These are phyloP conservation scores for Tachysurus vachellii DNA, from an alignment of 2,113 vertebrate species.

Conservation along the genomic window DNA sequence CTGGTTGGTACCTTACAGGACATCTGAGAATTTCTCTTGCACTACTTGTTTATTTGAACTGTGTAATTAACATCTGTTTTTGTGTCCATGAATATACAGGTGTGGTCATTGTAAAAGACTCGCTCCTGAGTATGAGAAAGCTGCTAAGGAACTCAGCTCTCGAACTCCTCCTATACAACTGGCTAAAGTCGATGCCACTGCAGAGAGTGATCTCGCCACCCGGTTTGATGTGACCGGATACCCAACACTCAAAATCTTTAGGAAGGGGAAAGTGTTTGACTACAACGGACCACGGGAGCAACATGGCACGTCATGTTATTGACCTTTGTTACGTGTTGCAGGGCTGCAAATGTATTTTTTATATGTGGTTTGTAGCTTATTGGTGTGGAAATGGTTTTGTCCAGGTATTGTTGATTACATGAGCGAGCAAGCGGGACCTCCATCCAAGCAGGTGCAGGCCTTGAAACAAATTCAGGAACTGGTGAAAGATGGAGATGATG, in stretches of 20 bases:
- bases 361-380: not conserved
- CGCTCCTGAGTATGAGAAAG: conserved; percentile 95
- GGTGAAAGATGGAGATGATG: conserved; percentile 88
- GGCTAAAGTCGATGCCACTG: conserved; percentile 88
- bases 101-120: conserved; percentile 96
- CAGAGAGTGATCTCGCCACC: conserved; percentile 81
- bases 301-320: conserved; percentile 71
- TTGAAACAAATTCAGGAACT: conserved; percentile 91
- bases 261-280: conserved; percentile 88
- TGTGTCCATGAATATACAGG: conserved; percentile 68
- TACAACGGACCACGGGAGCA: conserved; percentile 93
- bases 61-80: not conserved
- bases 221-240: conserved; percentile 87
- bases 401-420: conserved; percentile 92
- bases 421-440: conserved; percentile 90
- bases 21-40: not conserved
- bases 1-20: conserved; percentile 76
- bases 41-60: not conserved
- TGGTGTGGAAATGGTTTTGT: not conserved
- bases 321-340: not conserved
- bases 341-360: not conserved
- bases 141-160: conserved; percentile 85
- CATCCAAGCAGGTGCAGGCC: conserved; percentile 86
- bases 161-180: conserved; percentile 84
- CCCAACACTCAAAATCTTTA: conserved; percentile 94